Evolutionary conservation across 2,113 vertebrate species (phyloP).

Genomic region (Bostrychus sinensis): DNA sequence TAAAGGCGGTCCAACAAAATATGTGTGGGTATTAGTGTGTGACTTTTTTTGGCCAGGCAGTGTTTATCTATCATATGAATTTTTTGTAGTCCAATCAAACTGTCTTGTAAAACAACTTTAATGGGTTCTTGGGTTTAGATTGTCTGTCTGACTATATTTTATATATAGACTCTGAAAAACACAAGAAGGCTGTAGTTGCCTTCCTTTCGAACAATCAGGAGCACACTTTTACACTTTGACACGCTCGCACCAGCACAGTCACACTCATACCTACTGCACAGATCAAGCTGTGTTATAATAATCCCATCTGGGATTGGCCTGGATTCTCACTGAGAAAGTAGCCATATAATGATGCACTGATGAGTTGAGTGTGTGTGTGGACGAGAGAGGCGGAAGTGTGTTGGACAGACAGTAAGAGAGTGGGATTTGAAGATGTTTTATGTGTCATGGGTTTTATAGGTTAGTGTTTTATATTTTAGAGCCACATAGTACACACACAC

Average conservation of each 20-base stretch:
- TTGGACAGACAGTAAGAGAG: conserved; percentile 8
- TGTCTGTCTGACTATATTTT: neutral
- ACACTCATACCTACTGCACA: conserved; percentile 39
- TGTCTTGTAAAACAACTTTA: neutral
- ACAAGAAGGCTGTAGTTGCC: conserved; percentile 26
- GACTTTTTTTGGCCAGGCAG: no score
- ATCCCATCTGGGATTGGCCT: conserved; percentile 60
- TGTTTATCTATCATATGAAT: neutral
- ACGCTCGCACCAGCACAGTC: conserved; percentile 19
- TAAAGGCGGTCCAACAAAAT: no score
- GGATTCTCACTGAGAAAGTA: conserved; percentile 54
- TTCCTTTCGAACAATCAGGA: conserved; percentile 30
- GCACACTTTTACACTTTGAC: conserved; percentile 14
- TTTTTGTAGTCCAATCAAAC: neutral
- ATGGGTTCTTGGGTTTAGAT: neutral
- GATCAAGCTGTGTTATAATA: conserved; percentile 65
- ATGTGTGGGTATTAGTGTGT: no score
- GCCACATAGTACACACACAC: conserved; percentile 31
- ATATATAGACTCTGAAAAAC: conserved; percentile 28
- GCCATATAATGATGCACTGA: conserved; percentile 62
- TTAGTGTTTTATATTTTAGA: conserved; percentile 53
- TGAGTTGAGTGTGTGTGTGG: conserved; percentile 37
- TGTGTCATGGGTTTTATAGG: conserved; percentile 48
- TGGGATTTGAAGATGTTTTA: conserved; percentile 28
- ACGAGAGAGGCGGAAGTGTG: neutral